Evolutionary conservation across 2,797 vertebrate species (phyloP).

Genomic region (Propithecus deckenii): DNA sequence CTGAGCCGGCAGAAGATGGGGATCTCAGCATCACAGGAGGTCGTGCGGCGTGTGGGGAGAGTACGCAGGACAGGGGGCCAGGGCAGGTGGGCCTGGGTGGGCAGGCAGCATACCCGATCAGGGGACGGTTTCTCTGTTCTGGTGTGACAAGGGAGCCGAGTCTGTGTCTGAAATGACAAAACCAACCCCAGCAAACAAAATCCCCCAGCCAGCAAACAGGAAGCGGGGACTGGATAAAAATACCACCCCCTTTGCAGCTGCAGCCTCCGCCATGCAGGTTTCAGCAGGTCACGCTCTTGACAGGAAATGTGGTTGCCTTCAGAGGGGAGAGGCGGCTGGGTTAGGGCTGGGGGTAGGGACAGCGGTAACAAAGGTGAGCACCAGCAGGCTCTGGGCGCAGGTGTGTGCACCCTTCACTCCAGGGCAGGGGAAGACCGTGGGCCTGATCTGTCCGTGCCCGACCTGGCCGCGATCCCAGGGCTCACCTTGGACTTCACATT

Average conservation of each 20-base stretch:
- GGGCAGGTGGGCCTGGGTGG: not conserved
- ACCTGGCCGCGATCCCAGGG: not conserved
- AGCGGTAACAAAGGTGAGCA: not conserved
- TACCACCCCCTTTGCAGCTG: slow-evolving; percentile 59
- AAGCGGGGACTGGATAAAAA: slow-evolving; percentile 59
- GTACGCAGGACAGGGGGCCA: not conserved
- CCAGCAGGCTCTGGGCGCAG: not conserved
- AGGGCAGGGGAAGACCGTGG: not conserved
- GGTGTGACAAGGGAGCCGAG: not conserved
- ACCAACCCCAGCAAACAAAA: slow-evolving; percentile 12
- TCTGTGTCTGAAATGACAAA: slow-evolving; percentile 52
- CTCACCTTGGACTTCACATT: not conserved
- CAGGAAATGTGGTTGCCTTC: slow-evolving; percentile 59
- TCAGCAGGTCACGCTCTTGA: slow-evolving; percentile 44
- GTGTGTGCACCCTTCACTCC: not conserved
- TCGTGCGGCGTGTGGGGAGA: not conserved
- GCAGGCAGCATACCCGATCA: not conserved
- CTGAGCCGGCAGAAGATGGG: not conserved
- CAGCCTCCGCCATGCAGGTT: not conserved
- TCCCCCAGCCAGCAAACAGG: slow-evolving; percentile 56
- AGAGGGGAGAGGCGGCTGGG: not conserved
- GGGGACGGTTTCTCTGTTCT: not conserved
- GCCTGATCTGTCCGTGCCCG: not conserved
- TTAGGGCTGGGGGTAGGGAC: not conserved
- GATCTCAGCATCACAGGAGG: not conserved